Evolutionary conservation across 1,140 invertebrate genomes (phyloP).

Genomic region (Yoshiicerus persimilis): DNA sequence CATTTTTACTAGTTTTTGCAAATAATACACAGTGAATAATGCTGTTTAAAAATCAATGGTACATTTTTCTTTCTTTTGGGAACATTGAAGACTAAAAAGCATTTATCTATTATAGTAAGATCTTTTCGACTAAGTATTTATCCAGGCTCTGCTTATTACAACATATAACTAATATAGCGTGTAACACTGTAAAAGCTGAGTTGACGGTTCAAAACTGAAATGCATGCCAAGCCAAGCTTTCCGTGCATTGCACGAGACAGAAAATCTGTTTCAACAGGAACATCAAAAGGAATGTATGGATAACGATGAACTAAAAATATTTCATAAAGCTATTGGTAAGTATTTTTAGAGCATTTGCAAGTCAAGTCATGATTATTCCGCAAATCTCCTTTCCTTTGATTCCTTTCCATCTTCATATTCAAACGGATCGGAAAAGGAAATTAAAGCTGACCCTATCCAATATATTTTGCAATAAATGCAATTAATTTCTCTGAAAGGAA

Average conservation of each 20-base stretch:
- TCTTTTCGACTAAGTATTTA: too few relatives aligned
- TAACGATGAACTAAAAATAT: conserved; percentile 19
- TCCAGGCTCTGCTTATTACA: too few relatives aligned
- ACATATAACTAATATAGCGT: not conserved
- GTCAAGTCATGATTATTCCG: not conserved
- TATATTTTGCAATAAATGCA: not conserved
- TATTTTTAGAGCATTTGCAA: conserved; percentile 32
- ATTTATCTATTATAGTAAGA: too few relatives aligned
- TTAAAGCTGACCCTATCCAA: not conserved
- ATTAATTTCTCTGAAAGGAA: too few relatives aligned
- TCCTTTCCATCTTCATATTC: not conserved
- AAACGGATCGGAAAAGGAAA: not conserved
- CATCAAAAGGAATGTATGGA: not conserved
- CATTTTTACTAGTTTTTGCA: too few relatives aligned
- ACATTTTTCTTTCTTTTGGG: too few relatives aligned
- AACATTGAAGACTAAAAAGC: too few relatives aligned
- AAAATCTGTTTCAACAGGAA: not conserved
- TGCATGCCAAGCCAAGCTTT: not conserved
- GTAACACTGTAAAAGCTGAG: not conserved
- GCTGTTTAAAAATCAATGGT: too few relatives aligned
- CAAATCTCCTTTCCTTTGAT: not conserved
- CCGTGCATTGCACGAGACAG: not conserved
- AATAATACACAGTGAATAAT: too few relatives aligned
- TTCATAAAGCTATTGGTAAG: conserved; percentile 32
- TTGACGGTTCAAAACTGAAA: not conserved